These are phyloP conservation scores for Ruditapes philippinarum DNA, from an alignment of 1,140 invertebrate genomes.

Conservation along the genomic window DNA sequence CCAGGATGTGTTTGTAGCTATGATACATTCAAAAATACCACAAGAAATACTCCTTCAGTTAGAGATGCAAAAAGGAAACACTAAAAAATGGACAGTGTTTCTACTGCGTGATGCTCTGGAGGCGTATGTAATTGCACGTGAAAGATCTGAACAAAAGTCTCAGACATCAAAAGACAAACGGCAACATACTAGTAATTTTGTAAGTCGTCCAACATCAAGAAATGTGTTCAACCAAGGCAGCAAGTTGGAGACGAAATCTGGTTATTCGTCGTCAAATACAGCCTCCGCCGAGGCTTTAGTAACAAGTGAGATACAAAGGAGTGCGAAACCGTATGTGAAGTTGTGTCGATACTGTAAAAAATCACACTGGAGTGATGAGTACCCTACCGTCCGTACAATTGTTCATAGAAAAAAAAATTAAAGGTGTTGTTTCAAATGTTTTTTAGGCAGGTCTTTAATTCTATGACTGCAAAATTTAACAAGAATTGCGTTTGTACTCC, in stretches of 20 bases:
- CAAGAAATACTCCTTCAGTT: background rate
- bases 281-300: too few relatives aligned
- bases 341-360: background rate
- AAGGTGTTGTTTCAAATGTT: conserved; percentile 26
- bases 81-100: background rate
- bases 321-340: background rate
- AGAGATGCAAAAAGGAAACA: conserved; percentile 8
- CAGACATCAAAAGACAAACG: background rate
- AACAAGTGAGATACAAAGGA: background rate
- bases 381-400: background rate
- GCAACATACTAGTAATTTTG: background rate
- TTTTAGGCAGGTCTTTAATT: background rate
- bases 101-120: background rate
- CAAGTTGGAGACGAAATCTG: too few relatives aligned
- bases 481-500: too few relatives aligned
- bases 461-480: background rate
- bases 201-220: background rate
- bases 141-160: background rate
- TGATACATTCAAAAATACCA: background rate
- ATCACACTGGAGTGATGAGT: conserved; percentile 18
- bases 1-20: conserved; percentile 7
- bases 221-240: too few relatives aligned
- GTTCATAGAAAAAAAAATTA: background rate
- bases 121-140: background rate
- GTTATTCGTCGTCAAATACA: too few relatives aligned